Evolutionary conservation across 2,797 vertebrate genomes (phyloP).

Genomic region (Mionectes olivaceus): DNA sequence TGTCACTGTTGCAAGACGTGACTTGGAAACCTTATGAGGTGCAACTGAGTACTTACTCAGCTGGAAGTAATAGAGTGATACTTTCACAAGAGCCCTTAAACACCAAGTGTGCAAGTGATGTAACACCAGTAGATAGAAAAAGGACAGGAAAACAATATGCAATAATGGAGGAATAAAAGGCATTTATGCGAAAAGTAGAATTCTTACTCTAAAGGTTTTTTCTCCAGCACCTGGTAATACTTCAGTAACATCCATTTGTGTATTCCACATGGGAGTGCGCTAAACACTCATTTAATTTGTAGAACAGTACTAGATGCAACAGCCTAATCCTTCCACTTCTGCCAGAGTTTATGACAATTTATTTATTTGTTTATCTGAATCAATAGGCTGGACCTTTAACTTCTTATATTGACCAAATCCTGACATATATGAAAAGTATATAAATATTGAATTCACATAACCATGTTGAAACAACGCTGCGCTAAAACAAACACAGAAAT

Average conservation of each 20-base stretch:
- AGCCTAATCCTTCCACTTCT: neutral
- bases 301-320: neutral
- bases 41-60: constrained; percentile 68
- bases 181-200: constrained; percentile 1
- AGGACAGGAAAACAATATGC: neutral
- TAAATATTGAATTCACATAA: neutral
- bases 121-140: constrained; percentile 7
- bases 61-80: constrained; percentile 59
- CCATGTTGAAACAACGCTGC: neutral
- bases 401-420: neutral
- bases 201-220: neutral
- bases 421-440: neutral
- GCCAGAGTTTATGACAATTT: neutral
- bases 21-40: constrained; percentile 64
- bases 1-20: constrained; percentile 46
- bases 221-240: neutral
- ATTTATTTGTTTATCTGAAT: neutral
- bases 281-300: constrained; percentile 44
- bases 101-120: constrained; percentile 42
- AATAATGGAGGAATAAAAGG: neutral
- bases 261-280: constrained; percentile 8
- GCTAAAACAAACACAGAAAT: neutral
- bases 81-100: constrained; percentile 55
- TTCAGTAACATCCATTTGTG: constrained; percentile 25
- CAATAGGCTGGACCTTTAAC: neutral